A percentile compares a stretch with the other conserved stretches of the same genome.
phyloP scores from a whole-genome alignment of 2,113 vertebrate species.

The Prionailurus bengalensis region DNA sequence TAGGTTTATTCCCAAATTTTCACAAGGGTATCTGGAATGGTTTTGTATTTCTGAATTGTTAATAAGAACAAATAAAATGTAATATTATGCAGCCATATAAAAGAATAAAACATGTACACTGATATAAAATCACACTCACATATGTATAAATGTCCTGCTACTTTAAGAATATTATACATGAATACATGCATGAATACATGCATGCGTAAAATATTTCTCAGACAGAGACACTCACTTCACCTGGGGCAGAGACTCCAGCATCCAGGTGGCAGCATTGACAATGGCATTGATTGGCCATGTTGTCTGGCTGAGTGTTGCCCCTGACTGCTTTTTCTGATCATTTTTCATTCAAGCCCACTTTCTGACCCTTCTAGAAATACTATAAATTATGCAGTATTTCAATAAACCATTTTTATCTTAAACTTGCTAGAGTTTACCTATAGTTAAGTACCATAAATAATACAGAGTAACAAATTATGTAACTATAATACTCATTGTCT shows the following conservation, averaged over 20 bases:
- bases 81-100: background rate
- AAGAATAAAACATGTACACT: background rate
- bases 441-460: background rate
- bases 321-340: background rate
- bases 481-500: background rate
- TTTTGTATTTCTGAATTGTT: background rate
- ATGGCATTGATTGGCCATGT: too few relatives aligned
- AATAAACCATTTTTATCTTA: background rate
- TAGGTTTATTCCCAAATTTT: background rate
- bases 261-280: background rate
- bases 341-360: background rate
- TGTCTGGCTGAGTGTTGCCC: background rate
- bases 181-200: background rate
- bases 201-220: background rate
- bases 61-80: background rate
- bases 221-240: background rate
- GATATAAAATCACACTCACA: background rate
- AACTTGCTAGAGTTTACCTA: background rate
- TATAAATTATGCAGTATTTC: background rate
- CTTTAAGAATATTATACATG: background rate
- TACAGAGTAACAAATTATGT: background rate
- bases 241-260: background rate
- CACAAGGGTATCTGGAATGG: background rate
- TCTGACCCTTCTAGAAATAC: background rate
- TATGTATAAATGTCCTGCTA: background rate